Evolutionary conservation across 2,797 vertebrate species (phyloP), one percentile per base, ranked within the genome.

Genomic region (Phrynocephalus forsythii): DNA sequence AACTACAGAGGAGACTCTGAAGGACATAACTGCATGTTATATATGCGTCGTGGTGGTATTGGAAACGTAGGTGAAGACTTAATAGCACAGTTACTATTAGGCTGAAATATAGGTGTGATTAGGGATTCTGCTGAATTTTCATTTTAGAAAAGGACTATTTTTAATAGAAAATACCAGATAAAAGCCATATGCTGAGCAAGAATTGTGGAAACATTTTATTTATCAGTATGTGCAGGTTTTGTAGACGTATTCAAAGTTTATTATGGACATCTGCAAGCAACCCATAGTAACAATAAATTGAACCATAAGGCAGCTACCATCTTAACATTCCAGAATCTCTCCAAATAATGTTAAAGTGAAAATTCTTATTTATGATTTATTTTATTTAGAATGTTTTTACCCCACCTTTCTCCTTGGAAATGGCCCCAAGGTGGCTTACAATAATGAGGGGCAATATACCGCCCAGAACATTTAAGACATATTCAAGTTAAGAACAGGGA

Each of bases 21-120:
- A 94, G 92, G 91, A 88, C 94, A 93, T 94, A 93, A 94, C 83
- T 91, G 84, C 87, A 91, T 93, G 91, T 93, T 93, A 95, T 95
- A 91, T 92, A 92, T 95, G 91, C 94, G 92, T 88, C 92, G 87
- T 89, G 90, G 84, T 93, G 94, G 86, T 94, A 87, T 78, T 90
- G 92, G 72, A 92, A 92, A 94, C 82, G 86, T 94, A 91, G 90
- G 91, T 94, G 93, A 92, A 91, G 93, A 90, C 91, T 92, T 92
- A 92, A 83, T 89, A 83, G 92, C 86, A 81, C 30, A 79, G 88
- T 92, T 81, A 91, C 93, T 94, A 93, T 95, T 95, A 93, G 90
- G 76, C 93, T 97, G 95, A 96, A 96, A 96, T 95, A 96, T 94
- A 93, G 94, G 96, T 92, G 92, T 91, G 92, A 92, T 96, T 95